Evolutionary conservation across 2,113 vertebrate species (phyloP), one percentile per base, ranked within the genome.

Genomic region (Sarotherodon lohbergeri): DNA sequence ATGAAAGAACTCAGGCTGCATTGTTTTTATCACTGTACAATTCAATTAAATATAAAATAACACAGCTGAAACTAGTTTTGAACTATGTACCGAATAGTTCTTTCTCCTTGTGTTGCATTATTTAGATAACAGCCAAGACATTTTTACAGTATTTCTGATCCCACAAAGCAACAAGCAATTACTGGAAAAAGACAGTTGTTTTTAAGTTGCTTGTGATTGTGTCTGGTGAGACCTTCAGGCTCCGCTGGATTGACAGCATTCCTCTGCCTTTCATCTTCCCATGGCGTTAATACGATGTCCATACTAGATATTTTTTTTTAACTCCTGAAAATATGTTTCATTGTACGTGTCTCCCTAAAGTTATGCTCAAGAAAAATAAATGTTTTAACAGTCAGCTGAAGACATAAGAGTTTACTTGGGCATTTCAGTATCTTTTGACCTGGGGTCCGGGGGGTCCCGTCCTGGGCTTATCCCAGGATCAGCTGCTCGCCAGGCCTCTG

Each of bases 381-480:
- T 56, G 11, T 56, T 24, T 56, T 56, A 24, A 24, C 5, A 14
- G 43, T 16, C 46, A 48, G 46, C 46, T 24, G 11, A 56, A 12
- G 22, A 56, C 3, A 0, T 3, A 56, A 7, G 6, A 13, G 55
- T 3, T 0, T 27, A 56, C 24, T 56, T 24, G n/a, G 54, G 3
- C 54, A 56, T 56, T 2, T 24, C 55, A 7, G 6, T 27, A 27
- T 24, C 55, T 56, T 56, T 56, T 22, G 6, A 7, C 22, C 55
- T 54, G 52, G 52, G 52, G 52, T 54, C 19, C 9, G 52, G 52
- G 52, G 48, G 52, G 16, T 9, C 50, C 19, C 19, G 9, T 54
- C 52, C 52, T 54, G 0, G 1, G 52, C 19, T 11, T 54, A 5
- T 54, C 5, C 52, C 19, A 1, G 19, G 19, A 11, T 11, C 52